phyloP scores from a whole-genome alignment of 1,140 invertebrate genomes.

The Drosophila arizonae region DNA sequence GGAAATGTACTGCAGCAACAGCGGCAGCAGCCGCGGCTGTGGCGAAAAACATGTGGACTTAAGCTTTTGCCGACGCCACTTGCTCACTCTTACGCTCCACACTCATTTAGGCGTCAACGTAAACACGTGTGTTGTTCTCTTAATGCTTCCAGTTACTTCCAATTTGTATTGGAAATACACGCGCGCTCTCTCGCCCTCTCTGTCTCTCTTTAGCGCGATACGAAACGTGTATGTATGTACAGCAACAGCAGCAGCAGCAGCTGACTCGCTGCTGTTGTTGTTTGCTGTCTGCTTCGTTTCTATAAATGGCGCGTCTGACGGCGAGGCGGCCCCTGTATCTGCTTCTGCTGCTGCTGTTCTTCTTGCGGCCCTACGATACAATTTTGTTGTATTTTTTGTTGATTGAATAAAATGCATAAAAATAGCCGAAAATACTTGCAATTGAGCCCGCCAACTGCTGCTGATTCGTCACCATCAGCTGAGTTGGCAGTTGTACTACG shows the following conservation, averaged over 20 bases:
- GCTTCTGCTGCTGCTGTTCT: conserved; percentile 17
- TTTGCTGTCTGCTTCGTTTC: conserved; percentile 43
- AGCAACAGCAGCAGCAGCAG: conserved; percentile 68
- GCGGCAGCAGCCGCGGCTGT: conserved; percentile 27
- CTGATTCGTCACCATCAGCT: conserved; percentile 71
- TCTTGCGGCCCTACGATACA: conserved; percentile 53
- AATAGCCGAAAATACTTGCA: conserved; percentile 71
- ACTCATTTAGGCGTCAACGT: conserved; percentile 23
- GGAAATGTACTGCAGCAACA: conserved; percentile 55
- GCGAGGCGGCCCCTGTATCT: conserved; percentile 31
- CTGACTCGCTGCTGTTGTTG: conserved; percentile 56
- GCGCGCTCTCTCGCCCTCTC: conserved; percentile 28
- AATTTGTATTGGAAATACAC: conserved; percentile 53
- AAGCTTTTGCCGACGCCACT: conserved; percentile 53
- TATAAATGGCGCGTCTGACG: conserved; percentile 71
- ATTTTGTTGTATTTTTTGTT: conserved; percentile 22
- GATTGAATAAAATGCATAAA: conserved; percentile 81
- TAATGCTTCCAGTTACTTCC: conserved; percentile 54
- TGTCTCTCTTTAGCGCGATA: conserved; percentile 36
- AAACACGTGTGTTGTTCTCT: conserved; percentile 65
- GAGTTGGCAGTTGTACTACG: conserved; percentile 58
- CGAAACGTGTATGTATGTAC: conserved; percentile 36
- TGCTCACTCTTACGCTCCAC: conserved; percentile 25
- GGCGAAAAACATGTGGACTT: conserved; percentile 73
- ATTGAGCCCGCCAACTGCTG: conserved; percentile 39